These are phyloP conservation scores for Stomatorhinus ivindoensis DNA, from an alignment of 2,113 vertebrate species.

Conservation along the genomic window DNA sequence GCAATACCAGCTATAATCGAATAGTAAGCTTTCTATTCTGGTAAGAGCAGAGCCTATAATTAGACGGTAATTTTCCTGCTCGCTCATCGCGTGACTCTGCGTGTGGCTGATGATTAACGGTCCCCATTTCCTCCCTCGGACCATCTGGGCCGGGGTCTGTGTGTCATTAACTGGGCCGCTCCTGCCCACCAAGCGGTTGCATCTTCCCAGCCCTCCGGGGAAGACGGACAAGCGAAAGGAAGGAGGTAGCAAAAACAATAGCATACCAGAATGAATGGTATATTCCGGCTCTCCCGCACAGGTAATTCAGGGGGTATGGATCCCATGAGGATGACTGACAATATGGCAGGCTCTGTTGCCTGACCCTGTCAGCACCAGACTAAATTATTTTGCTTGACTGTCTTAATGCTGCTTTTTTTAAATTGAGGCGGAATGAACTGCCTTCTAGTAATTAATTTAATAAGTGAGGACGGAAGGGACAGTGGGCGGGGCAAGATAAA, in stretches of 20 bases:
- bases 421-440: not conserved
- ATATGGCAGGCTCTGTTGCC: not conserved
- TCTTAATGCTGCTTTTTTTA: not conserved
- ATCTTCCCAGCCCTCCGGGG: not conserved
- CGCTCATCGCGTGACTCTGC: conserved; percentile 11
- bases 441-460: not conserved
- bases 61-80: conserved; percentile 28
- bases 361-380: not conserved
- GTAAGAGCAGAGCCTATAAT: conserved; percentile 19
- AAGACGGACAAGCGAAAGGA: not conserved
- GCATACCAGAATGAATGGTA: not conserved
- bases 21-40: conserved; percentile 22
- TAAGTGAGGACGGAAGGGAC: conserved; percentile 6
- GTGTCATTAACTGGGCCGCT: conserved; percentile 15
- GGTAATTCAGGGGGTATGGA: not conserved
- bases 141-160: conserved; percentile 33
- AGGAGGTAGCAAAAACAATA: not conserved
- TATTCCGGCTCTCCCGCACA: not conserved
- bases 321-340: not conserved
- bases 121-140: conserved; percentile 29
- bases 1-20: conserved; percentile 16
- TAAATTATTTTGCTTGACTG: not conserved
- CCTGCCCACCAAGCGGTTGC: conserved; percentile 12
- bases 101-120: conserved; percentile 30
- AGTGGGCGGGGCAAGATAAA: conserved; percentile 24